These are phyloP conservation scores for Thamnaconus septentrionalis DNA, from an alignment of 2,113 vertebrate genomes.

Conservation along the genomic window DNA sequence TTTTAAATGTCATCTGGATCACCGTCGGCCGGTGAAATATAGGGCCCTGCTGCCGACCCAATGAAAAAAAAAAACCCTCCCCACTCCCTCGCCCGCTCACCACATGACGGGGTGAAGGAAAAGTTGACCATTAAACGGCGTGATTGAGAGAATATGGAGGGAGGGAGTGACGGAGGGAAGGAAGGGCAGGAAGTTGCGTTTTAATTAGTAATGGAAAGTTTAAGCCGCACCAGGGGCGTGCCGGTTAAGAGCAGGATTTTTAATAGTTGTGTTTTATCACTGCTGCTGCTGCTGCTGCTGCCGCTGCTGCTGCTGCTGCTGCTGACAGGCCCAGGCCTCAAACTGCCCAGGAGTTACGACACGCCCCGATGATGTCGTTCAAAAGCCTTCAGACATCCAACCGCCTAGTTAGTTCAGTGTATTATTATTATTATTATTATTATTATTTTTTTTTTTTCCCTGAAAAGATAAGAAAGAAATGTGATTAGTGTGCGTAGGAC, in stretches of 20 bases:
- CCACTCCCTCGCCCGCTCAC: background rate
- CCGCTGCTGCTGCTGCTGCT: too few relatives aligned
- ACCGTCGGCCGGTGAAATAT: conserved; percentile 25
- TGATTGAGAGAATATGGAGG: conserved; percentile 41
- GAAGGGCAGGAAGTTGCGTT: conserved; percentile 47
- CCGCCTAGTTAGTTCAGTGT: too few relatives aligned
- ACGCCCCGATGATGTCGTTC: too few relatives aligned
- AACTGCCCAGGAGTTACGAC: too few relatives aligned
- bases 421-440: too few relatives aligned
- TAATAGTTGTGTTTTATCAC: conserved; percentile 54
- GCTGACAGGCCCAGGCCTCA: too few relatives aligned
- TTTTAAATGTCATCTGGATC: conserved; percentile 46
- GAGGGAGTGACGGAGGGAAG: conserved; percentile 20
- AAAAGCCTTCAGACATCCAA: too few relatives aligned
- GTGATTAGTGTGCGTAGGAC: too few relatives aligned
- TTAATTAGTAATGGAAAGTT: conserved; percentile 64
- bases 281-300: conserved; percentile 6
- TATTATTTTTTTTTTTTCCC: too few relatives aligned
- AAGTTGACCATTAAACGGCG: conserved; percentile 32
- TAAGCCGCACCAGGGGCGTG: conserved; percentile 37
- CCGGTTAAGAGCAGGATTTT: conserved; percentile 47
- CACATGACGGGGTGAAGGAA: conserved; percentile 35
- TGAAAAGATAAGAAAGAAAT: too few relatives aligned
- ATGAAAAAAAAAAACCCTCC: conserved; percentile 30
- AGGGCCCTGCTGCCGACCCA: conserved; percentile 40